phyloP scores from a whole-genome alignment of 1,140 invertebrate species.

The Geopemphigus sp. region DNA sequence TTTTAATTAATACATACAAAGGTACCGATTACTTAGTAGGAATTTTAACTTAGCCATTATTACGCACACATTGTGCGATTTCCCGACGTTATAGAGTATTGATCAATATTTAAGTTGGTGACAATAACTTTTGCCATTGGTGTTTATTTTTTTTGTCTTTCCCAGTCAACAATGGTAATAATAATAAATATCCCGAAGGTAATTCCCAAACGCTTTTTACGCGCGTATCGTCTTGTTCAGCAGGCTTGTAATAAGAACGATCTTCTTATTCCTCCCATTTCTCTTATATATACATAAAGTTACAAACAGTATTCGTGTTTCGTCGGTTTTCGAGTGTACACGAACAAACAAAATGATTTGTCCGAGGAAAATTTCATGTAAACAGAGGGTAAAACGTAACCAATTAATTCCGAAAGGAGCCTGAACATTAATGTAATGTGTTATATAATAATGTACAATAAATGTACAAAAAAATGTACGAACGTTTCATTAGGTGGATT shows the following conservation, averaged over 20 bases:
- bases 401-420: conserved; percentile 4
- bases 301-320: conserved; percentile 9
- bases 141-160: conserved; percentile 24
- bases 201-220: conserved; percentile 20
- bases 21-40: not conserved
- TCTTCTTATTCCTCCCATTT: not conserved
- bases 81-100: not conserved
- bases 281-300: conserved; percentile 30
- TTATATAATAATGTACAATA: not conserved
- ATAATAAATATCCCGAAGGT: conserved; percentile 39
- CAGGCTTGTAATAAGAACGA: conserved; percentile 5
- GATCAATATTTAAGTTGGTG: conserved; percentile 22
- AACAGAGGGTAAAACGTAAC: conserved; percentile 30
- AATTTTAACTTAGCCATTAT: not conserved
- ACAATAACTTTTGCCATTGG: not conserved
- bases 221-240: conserved; percentile 20
- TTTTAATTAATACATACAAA: not conserved
- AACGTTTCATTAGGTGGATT: too few relatives aligned
- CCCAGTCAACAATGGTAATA: conserved; percentile 30
- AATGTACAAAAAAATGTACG: too few relatives aligned
- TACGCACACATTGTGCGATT: not conserved
- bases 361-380: not conserved
- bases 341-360: conserved; percentile 27
- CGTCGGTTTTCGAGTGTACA: conserved; percentile 11
- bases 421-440: not conserved